Evolutionary conservation across 1,140 invertebrate genomes (phyloP).

Genomic region (Apis mellifera): Amel_HAv3.1 CM009940.2:6756501-6757000

Average conservation of each 20-base stretch:
- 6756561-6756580: too few relatives aligned
- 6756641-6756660: too few relatives aligned
- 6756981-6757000: slow-evolving; percentile 49
- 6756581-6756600: too few relatives aligned
- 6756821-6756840: slow-evolving; percentile 25
- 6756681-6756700: too few relatives aligned
- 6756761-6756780: neutral
- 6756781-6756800: neutral
- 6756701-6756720: neutral
- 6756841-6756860: slow-evolving; percentile 26
- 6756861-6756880: slow-evolving; percentile 37
- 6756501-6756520: neutral
- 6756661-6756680: too few relatives aligned
- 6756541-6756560: too few relatives aligned
- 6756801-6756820: slow-evolving; percentile 36
- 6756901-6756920: slow-evolving; percentile 33
- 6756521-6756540: too few relatives aligned
- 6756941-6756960: neutral
- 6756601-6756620: too few relatives aligned
- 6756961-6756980: neutral
- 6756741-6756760: slow-evolving; percentile 9
- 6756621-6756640: too few relatives aligned
- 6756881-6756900: slow-evolving; percentile 46
- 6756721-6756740: neutral
- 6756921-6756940: slow-evolving; percentile 38